phyloP scores from a whole-genome alignment of 2,113 vertebrate species.

The Burhinus bistriatus region DNA sequence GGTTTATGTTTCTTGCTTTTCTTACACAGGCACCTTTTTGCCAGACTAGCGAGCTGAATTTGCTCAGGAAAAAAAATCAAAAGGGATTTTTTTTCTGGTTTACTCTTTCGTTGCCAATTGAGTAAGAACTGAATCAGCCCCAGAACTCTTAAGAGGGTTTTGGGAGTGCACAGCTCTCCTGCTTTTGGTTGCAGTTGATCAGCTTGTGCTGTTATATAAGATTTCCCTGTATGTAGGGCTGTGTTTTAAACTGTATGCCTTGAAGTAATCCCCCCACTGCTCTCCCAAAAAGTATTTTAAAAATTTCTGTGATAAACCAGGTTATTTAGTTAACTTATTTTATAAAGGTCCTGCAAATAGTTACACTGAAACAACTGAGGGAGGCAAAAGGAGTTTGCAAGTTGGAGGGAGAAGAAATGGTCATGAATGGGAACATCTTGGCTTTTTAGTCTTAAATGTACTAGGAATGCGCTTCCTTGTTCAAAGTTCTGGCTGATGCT shows the following conservation, averaged over 20 bases:
- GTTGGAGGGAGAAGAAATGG: background rate
- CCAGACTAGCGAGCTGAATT: background rate
- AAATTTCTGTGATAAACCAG: background rate
- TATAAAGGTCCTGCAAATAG: background rate
- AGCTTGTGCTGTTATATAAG: background rate
- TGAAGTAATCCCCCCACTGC: background rate
- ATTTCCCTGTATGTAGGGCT: background rate
- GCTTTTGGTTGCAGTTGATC: background rate
- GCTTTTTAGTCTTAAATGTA: background rate
- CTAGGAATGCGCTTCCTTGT: background rate
- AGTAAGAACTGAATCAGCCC: background rate
- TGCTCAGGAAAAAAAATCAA: background rate
- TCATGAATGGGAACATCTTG: background rate
- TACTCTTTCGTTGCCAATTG: background rate
- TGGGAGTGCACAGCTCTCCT: background rate
- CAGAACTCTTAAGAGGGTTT: background rate
- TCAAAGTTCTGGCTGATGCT: background rate
- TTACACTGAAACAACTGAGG: background rate
- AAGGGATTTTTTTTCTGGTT: background rate
- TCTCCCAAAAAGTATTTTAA: background rate
- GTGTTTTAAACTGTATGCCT: background rate
- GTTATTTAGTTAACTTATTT: background rate
- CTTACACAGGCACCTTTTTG: background rate
- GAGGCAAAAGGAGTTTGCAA: background rate
- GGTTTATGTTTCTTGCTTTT: background rate